Percentiles rank a stretch among this genome's conserved stretches.
Evolutionary conservation across 2,888 invertebrate genomes (phyloP).

Genomic region (Drosophila pegasa): DNA sequence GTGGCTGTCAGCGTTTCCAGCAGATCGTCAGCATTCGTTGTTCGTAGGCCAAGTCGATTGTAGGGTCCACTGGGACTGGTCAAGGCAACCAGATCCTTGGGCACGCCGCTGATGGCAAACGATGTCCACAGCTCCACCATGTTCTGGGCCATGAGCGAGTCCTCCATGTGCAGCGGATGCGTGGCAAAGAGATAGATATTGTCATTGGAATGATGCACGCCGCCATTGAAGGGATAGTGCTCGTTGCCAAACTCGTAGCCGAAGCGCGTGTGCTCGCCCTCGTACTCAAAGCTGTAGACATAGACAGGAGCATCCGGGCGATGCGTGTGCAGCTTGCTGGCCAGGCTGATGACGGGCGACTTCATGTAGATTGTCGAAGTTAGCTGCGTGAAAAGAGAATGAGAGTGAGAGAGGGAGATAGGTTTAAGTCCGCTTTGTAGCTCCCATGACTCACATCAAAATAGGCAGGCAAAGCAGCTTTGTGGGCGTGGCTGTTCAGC

Average conservation of each 20-base stretch:
- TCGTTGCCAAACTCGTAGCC: conserved; percentile 84
- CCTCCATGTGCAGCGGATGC: conserved; percentile 79
- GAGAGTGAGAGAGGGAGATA: too few species aligned
- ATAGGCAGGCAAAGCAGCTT: conserved; percentile 84
- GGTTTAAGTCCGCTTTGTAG: not conserved
- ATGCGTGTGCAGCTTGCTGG: conserved; percentile 68
- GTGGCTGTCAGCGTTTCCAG: conserved; percentile 76
- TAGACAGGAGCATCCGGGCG: conserved; percentile 82
- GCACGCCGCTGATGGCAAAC: conserved; percentile 82
- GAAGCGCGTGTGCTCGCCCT: conserved; percentile 84
- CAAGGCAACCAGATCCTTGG: conserved; percentile 55
- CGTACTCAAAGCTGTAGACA: conserved; percentile 86
- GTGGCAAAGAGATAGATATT: conserved; percentile 87
- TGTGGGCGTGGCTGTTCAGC: conserved; percentile 83
- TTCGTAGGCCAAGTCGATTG: conserved; percentile 76
- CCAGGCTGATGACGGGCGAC: conserved; percentile 84
- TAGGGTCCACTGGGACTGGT: conserved; percentile 82
- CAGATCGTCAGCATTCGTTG: conserved; percentile 66
- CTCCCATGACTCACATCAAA: conserved; percentile 84
- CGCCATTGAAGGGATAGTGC: conserved; percentile 85
- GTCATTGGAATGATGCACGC: conserved; percentile 87
- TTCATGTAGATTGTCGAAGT: conserved; percentile 83
- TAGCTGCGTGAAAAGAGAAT: conserved; percentile 53
- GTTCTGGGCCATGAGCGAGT: conserved; percentile 83
- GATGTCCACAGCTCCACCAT: conserved; percentile 85